Base-by-base conservation (phyloP, 2,888 invertebrate genomes). In the Dasysyrphus tricinctus region DNA sequence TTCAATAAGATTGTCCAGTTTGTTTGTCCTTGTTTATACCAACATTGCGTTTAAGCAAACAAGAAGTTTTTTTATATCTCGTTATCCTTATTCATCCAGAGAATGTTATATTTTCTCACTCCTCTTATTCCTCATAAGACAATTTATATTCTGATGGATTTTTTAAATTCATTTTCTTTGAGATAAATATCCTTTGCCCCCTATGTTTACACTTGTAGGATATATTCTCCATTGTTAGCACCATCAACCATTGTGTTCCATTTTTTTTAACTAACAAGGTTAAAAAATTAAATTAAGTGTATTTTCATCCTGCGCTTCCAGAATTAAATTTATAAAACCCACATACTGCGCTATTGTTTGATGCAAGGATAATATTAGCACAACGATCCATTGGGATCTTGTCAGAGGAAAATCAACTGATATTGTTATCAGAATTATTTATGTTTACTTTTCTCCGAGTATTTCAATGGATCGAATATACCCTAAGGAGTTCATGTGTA, bases 141-240 rank as follows among this genome's bases (percentile, higher is more conserved):
- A n/a, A 59, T 76, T 80, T 73, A 42, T 72, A 29, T 69, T 14
- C 63, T 74, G 11, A 59, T 57, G 32, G 29, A 49, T 16, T 42
- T 47, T 32, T 19, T 8, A 72, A 49, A 67, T 77, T 24, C 49
- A 73, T 59, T 69, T 37, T 49, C 51, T 54, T 56, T 70, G 59
- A 72, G 51, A 69, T 16, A 63, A 57, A 80, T 59, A 80, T 80
- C 59, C 78, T 75, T 79, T 81, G 65, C 78, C 69, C 57, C 37
- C 70, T 72, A 82, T 86, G 82, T 86, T 86, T 86, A 82, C 86
- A 86, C 86, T 86, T 86, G 86, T 86, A 72, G 74, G 49, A 78
- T 51, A 74, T 70, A 81, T 19, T 73, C 54, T 65, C 34, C 51
- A 78, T 86, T 86, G 70, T 75, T 65, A 14, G 49, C 9, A 79